Conservation (phyloP, 2,888 invertebrate species). For the Nymphalis c-album region DNA sequence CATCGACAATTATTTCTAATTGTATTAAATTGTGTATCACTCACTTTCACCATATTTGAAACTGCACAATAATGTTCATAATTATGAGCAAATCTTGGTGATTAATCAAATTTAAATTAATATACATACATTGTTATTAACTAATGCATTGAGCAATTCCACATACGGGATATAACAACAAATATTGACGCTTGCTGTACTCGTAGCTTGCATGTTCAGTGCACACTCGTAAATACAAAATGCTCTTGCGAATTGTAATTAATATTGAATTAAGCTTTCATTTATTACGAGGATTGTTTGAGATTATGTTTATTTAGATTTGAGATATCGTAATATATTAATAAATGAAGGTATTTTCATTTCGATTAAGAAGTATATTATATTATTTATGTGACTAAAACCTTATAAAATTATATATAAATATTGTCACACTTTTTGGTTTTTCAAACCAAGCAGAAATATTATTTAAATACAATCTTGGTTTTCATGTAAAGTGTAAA, state of each 20-base stretch:
- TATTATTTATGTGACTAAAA: too few relatives aligned
- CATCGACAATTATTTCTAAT: too few relatives aligned
- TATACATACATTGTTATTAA: conserved; percentile 11
- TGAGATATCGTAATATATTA: too few relatives aligned
- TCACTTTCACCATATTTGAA: background rate
- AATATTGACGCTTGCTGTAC: conserved; percentile 19
- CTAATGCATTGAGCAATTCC: conserved; percentile 20
- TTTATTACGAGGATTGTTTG: background rate
- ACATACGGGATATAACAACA: conserved; percentile 23
- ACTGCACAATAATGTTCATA: background rate
- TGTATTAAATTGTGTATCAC: too few relatives aligned
- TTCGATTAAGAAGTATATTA: too few relatives aligned
- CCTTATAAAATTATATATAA: too few relatives aligned
- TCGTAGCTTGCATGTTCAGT: conserved; percentile 21
- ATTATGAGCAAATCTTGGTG: background rate
- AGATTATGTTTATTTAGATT: background rate
- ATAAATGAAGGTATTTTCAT: too few relatives aligned
- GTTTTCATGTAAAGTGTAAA: too few relatives aligned
- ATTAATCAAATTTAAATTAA: background rate
- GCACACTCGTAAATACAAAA: conserved; percentile 19
- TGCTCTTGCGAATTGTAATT: conserved; percentile 15
- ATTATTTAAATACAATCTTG: too few relatives aligned
- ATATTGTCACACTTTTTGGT: too few relatives aligned
- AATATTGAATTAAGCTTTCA: conserved; percentile 13
- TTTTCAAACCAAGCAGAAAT: too few relatives aligned